A percentile compares a stretch with the other conserved stretches of the same genome.
Conservation (phyloP, 1,140 invertebrate genomes). For the Sogatella furcifera region DNA sequence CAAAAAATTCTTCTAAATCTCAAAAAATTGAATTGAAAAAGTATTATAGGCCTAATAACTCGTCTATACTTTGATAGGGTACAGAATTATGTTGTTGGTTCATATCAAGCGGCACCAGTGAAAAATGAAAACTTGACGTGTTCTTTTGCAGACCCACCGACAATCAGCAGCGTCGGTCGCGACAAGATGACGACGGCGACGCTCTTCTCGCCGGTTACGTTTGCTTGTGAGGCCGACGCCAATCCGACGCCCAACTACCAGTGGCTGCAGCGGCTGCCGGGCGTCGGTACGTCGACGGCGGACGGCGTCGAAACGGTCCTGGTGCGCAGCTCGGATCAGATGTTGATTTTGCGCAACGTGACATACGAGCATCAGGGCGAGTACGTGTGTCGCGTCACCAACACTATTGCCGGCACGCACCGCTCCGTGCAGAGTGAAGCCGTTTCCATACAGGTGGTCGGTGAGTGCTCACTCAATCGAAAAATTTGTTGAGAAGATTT, state of each 20-base stretch:
- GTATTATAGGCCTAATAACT: no score
- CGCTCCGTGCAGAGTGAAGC: conserved; percentile 52
- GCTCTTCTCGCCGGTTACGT: conserved; percentile 60
- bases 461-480: conserved; percentile 36
- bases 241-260: conserved; percentile 71
- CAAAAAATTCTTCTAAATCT: no score
- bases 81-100: no score
- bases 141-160: conserved; percentile 56
- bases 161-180: conserved; percentile 70
- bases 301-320: conserved; percentile 36
- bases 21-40: no score
- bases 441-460: conserved; percentile 60
- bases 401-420: conserved; percentile 60
- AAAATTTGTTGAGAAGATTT: no score
- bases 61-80: no score
- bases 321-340: conserved; percentile 57
- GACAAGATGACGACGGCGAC: conserved; percentile 62
- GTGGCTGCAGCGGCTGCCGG: conserved; percentile 51
- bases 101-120: no score
- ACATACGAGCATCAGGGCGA: conserved; percentile 78
- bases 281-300: conserved; percentile 9
- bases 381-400: conserved; percentile 72
- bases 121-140: no score
- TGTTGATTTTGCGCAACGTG: conserved; percentile 64
- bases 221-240: conserved; percentile 73